Evolutionary conservation across 1,140 invertebrate species (phyloP), one percentile per base, ranked within the genome.

Genomic region (Magallana angulata): DNA sequence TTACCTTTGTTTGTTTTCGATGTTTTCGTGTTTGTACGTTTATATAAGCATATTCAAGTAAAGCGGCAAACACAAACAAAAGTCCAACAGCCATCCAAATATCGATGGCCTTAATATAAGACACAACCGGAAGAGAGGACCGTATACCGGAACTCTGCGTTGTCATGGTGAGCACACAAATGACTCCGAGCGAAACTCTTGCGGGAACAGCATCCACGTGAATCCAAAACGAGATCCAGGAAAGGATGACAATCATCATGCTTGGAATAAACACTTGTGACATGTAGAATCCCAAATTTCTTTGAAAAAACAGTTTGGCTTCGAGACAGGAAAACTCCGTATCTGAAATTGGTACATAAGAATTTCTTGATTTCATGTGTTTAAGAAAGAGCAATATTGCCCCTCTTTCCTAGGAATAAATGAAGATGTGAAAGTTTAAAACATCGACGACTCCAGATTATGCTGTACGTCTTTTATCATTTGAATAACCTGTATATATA

Each of bases 141-240:
- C 90, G 85, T 57, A 91, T 90, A 30, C 91, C 92, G 18, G 92
- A 90, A 89, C 90, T 92, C 83, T 93, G 92, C 24, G 92, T 93
- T 58, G 92, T 93, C 92, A 93, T 93, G 64, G 92, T 93, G 16
- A 93, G 87, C 8, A 92, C 90, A 57, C 89, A 91, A 1, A 92
- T 85, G 89, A 94, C 93, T 95, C 96, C 96, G 86, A 96, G 93
- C 57, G 95, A 95, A 18, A 96, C 95, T 82, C 96, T 93, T 5
- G 96, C 96, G 8, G 96, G 95, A 12, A 96, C 95, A 88, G 96
- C 96, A 81, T 96, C 95, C 58, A 96, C 95, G 89, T 96, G 96
- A 82, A 96, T 96, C 98, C 98, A 99, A 94, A 99, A 99, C 0
- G 98, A 98, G 0, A 99, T 98, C 98, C 98, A 99, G 0, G 98